Base-by-base conservation (phyloP, 2,797 vertebrate species). In the Oryzias sinensis region DNA sequence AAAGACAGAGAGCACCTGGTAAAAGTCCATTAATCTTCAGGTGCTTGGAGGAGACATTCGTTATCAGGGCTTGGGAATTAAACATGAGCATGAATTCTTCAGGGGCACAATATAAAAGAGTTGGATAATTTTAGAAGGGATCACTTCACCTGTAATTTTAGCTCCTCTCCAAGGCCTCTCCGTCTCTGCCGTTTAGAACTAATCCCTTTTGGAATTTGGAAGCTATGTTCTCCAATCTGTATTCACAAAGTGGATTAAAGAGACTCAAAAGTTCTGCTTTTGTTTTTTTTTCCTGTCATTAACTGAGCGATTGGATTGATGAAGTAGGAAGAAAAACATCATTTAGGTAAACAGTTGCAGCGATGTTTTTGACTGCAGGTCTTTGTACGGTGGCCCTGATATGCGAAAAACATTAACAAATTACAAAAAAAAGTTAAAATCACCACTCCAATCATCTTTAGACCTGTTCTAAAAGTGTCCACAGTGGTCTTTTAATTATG, bases 71-170 rank as follows among this genome's bases (percentile, higher is more conserved):
- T 89, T 60, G 76, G 86, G 91, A 92, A 93, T 93, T 92, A 93
- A 93, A 92, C 89, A 93, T 93, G 91, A 92, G 89, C 86, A 90
- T 90, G 84, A 91, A 92, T 91, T 90, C 89, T 90, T 91, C 85
- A 90, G 87, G 85, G 83, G 77, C 72, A 49, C 86, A 82, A 90
- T 90, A 92, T 92, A 91, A 91, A 92, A 91, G 90, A 92, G 90
- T 86, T 80, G 88, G 91, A 91, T 93, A 93, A 93, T 93, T 93
- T 93, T 93, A 93, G 91, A 92, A 90, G 82, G 88, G 88, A 93
- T 91, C 89, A 90, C 87, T 93, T 90, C 89, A 92, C 89, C 87
- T 92, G 90, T 91, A 93, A 91, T 90, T 92, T 90, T 90, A 90
- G 88, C 89, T 88, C 78, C 85, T 81, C 87, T 88, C 84, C 87